Conservation (phyloP, 2,888 invertebrate species). For the Conomelus anceps region DNA sequence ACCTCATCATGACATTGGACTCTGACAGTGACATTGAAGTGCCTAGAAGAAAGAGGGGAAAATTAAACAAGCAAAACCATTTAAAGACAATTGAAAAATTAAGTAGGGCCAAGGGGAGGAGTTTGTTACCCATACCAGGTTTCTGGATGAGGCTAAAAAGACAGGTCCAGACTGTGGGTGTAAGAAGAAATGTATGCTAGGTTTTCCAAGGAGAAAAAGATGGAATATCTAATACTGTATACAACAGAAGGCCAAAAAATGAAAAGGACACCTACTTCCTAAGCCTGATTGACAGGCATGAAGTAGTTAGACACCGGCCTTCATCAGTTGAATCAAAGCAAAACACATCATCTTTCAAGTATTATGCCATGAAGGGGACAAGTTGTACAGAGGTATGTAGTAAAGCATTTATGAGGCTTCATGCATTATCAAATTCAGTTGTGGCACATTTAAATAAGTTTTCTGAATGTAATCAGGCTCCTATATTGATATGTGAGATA, state of each 20-base stretch:
- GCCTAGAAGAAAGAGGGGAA: constrained; percentile 3
- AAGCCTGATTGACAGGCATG: neutral
- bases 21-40: neutral
- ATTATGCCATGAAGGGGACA: neutral
- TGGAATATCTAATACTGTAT: neutral
- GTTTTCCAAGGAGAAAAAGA: neutral
- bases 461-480: neutral
- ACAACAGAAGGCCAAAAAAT: neutral
- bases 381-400: neutral
- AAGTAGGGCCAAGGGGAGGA: neutral
- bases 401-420: constrained; percentile 14
- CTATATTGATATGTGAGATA: constrained; percentile 19
- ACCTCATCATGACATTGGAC: too few species aligned
- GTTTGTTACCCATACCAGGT: neutral
- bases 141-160: neutral
- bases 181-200: neutral
- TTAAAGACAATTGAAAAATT: neutral
- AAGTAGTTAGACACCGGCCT: neutral
- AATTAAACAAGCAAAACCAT: neutral
- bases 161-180: constrained; percentile 7
- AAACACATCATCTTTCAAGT: neutral
- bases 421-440: constrained; percentile 8
- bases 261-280: neutral
- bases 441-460: constrained; percentile 2
- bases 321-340: neutral